Base-by-base conservation (phyloP, 2,888 invertebrate genomes). In the Drosophila birchii region DNA sequence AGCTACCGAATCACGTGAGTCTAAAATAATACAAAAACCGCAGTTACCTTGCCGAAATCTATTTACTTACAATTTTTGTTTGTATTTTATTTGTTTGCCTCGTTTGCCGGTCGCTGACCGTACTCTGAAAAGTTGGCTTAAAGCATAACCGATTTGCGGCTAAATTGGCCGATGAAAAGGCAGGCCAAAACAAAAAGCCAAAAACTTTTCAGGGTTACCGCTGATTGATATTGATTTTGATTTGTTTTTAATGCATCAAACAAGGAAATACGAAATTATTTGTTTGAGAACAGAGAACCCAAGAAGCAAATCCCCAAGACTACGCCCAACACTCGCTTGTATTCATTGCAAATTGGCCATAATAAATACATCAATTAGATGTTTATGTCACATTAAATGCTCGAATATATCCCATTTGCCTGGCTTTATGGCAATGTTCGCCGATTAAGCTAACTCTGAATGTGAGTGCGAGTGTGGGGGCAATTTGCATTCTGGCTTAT, bases 401-500 rank as follows among this genome's bases (percentile, higher is more conserved):
- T 53, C 45, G 63, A 73, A 41, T 73, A 41, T 38, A 36, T 38
- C 70, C 38, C 41, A 73, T 67, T 73, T 49, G 66, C 26, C 34
- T 75, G 47, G 12, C 38, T 55, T 66, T 75, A 66, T 74, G 75
- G 76, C 74, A 56, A 75, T 56, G 58, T 43, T 55, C 41, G 59
- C 23, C 47, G 47, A 69, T 54, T 61, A 54, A 20, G 55, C 36
- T 44, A 8, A 38, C 66, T 72, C 67, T 16, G 26, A 73, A 66
- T 74, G 38, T 29, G 38, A 29, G 44, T 56, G 44, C 47, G 47
- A 14, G 23, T 44, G 54, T 56, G 45, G 56, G 44, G 18, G 26
- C 38, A 39, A 67, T 54, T 58, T 53, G 60, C 51, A 76, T 54
- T 51, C 20, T 74, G 59, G 49, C 88, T 88, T 89, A 87, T 81